Evolutionary conservation across 2,113 vertebrate genomes (phyloP).

Genomic region (Lepus americanus): DNA sequence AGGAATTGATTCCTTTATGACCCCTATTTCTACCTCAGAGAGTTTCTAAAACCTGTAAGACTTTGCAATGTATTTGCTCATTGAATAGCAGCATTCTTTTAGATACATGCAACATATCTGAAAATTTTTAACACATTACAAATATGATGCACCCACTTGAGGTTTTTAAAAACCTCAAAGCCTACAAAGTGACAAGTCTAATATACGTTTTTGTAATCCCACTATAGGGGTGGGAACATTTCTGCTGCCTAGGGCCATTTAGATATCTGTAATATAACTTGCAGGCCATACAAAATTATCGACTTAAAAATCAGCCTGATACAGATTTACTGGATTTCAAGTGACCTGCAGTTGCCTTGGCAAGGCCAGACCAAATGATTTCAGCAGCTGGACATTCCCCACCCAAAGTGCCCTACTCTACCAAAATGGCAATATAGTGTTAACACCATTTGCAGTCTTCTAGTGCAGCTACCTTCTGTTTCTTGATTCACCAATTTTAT

Average conservation of each 20-base stretch:
- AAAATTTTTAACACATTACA: conserved; percentile 29
- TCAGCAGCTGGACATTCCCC: too few relatives aligned
- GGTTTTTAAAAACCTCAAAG: conserved; percentile 31
- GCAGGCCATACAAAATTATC: too few relatives aligned
- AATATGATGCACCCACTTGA: neutral
- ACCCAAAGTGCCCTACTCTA: neutral
- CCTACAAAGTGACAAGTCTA: neutral
- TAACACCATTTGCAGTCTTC: neutral
- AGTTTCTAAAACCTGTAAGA: neutral
- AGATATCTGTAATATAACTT: too few relatives aligned
- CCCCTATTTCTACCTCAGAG: neutral
- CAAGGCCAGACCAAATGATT: too few relatives aligned
- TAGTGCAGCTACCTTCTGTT: neutral
- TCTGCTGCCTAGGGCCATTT: too few relatives aligned
- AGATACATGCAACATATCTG: neutral
- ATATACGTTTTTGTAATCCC: neutral
- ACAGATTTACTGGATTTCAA: too few relatives aligned
- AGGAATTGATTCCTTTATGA: neutral
- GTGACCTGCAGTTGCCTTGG: too few relatives aligned
- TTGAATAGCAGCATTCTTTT: neutral
- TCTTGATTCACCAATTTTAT: neutral
- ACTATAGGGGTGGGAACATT: neutral
- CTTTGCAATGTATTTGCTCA: neutral
- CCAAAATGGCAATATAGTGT: neutral
- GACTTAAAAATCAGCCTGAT: too few relatives aligned